Conservation (phyloP, 2,113 vertebrate species). For the Hydropotes inermis region DNA sequence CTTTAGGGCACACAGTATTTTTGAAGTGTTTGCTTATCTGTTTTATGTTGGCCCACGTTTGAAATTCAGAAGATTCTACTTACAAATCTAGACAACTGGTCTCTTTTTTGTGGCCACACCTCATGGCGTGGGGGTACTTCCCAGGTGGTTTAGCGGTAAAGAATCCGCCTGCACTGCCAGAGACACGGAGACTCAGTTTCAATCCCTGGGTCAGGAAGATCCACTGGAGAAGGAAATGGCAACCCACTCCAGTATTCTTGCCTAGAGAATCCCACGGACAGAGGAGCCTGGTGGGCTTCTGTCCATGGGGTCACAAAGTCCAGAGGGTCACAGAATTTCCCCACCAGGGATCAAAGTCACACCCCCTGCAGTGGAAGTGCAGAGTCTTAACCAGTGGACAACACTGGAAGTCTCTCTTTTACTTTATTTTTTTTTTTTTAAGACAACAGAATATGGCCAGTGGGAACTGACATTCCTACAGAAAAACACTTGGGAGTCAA, state of each 20-base stretch:
- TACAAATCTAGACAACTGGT: background rate
- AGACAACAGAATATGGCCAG: background rate
- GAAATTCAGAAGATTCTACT: background rate
- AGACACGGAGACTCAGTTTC: background rate
- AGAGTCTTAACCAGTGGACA: background rate
- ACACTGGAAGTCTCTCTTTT: background rate
- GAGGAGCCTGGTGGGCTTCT: background rate
- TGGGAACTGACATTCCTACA: background rate
- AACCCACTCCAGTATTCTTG: background rate
- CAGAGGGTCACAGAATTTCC: background rate
- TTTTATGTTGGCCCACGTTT: background rate
- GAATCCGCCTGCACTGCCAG: background rate
- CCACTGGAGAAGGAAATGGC: background rate
- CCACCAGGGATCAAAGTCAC: background rate
- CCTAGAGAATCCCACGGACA: background rate
- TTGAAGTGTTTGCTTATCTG: background rate
- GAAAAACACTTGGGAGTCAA: background rate
- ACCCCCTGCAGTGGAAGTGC: background rate
- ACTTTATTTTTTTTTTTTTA: background rate
- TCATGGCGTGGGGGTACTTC: background rate
- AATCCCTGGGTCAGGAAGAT: background rate
- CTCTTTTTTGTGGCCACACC: background rate
- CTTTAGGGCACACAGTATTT: background rate
- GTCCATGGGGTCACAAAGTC: background rate
- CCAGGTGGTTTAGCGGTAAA: background rate